A percentile compares a stretch with the other conserved stretches of the same genome.
phyloP scores from a whole-genome alignment of 2,888 invertebrate species.

The Monopis laevigella region DNA sequence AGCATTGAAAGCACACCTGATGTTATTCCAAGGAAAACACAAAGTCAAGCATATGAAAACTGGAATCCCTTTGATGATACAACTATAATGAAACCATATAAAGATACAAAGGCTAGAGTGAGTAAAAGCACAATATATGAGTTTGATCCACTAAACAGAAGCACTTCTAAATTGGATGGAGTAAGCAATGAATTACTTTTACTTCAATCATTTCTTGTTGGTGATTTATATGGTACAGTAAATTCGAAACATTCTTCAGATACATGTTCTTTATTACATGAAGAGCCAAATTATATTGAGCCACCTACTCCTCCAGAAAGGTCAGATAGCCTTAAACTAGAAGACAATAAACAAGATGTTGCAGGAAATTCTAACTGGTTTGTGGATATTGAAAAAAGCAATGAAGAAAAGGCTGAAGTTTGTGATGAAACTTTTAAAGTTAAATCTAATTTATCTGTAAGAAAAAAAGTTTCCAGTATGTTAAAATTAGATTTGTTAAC shows the following conservation, averaged over 20 bases:
- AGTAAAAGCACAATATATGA: constrained; percentile 74
- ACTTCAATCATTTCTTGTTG: constrained; percentile 73
- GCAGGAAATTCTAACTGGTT: constrained; percentile 51
- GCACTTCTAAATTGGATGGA: constrained; percentile 37
- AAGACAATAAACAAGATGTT: constrained; percentile 34
- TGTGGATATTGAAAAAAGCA: constrained; percentile 26
- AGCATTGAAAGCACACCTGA: constrained; percentile 33
- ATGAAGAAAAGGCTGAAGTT: constrained; percentile 21
- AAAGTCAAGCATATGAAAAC: constrained; percentile 46
- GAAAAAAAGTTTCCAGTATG: constrained; percentile 46
- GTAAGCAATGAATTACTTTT: constrained; percentile 71
- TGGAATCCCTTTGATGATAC: constrained; percentile 29
- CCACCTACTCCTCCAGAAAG: constrained; percentile 72
- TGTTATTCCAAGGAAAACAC: constrained; percentile 35
- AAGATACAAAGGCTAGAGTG: constrained; percentile 28
- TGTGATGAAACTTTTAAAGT: constrained; percentile 15
- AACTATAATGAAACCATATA: too few relatives aligned
- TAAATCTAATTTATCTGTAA: constrained; percentile 36
- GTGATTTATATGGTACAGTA: constrained; percentile 71
- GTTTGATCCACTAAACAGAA: constrained; percentile 72
- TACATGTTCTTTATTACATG: background rate
- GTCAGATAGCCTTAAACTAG: constrained; percentile 68
- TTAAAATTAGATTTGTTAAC: constrained; percentile 61
- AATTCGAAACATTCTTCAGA: constrained; percentile 41
- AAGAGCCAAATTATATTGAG: constrained; percentile 23